Base-by-base conservation (phyloP, 2,888 invertebrate genomes). In the Bugulina stolonifera region DNA sequence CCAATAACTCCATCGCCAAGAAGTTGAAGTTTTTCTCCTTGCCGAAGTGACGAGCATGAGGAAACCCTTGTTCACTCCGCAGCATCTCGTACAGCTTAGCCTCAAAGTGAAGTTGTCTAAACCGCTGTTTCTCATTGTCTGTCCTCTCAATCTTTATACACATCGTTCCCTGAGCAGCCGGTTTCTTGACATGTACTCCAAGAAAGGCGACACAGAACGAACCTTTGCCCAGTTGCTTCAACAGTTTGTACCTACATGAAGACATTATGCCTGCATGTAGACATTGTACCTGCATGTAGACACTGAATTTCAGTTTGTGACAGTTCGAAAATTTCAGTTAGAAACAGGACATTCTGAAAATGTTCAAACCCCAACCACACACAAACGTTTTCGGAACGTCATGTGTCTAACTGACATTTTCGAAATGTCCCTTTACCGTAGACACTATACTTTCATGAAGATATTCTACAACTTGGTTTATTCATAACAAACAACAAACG, bases 71-170 rank as follows among this genome's bases (percentile, higher is more conserved):
- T n/a, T 64, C 64, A 64, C 10, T 14, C 5, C 64, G 27, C 27
- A 64, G n/a, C 64, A 64, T 64, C 27, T 64, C 64, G 32, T 64
- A 64, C 3, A 64, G 64, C 32, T 64, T 64, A 18, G 64, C 64
- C 34, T 64, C 64, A 64, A 64, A 64, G 34, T 64, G 64, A 32
- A 64, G 64, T 32, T 64, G 64, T 18, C 64, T 2, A 32, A 64
- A 64, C 5, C 64, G 27, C n/a, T 64, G 64, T 64, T 64, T 64
- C 27, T 64, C 64, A 64, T 64, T 64, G 64, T 64, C 64, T 25
- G 64, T 64, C 32, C 27, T 64, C 32, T 64, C 64, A 29, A 64
- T 32, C n/a, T 64, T 64, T 10, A 64, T 32, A 34, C 64, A 64
- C 14, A 64, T 14, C 22, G 2, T 14, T 10, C 29, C 32, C 18